phyloP scores from a whole-genome alignment of 2,888 invertebrate genomes.

The Lomographa bimaculata region DNA sequence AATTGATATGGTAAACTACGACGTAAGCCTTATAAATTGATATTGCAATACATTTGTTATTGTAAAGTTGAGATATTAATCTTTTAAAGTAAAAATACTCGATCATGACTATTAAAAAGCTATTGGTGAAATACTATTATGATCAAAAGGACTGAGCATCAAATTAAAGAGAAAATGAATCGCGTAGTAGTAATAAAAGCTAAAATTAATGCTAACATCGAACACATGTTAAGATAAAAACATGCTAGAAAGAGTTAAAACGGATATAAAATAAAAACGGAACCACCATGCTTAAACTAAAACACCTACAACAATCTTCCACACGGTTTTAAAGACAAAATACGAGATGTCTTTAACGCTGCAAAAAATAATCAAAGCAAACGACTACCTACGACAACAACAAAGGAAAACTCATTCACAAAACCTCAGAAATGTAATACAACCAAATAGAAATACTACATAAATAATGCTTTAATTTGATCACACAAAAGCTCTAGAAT shows the following conservation, averaged over 20 bases:
- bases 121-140: too few relatives aligned
- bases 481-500: too few relatives aligned
- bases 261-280: slow-evolving; percentile 19
- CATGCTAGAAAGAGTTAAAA: slow-evolving; percentile 30
- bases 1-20: too few relatives aligned
- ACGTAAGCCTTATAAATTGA: too few relatives aligned
- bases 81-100: too few relatives aligned
- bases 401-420: slow-evolving; percentile 15
- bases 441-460: background rate
- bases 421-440: background rate
- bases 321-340: slow-evolving; percentile 35
- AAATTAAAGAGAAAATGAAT: slow-evolving; percentile 16
- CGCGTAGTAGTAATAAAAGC: slow-evolving; percentile 24
- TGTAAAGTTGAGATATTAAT: too few relatives aligned
- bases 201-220: slow-evolving; percentile 38
- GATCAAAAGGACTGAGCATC: too few relatives aligned
- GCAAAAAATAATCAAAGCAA: slow-evolving; percentile 31
- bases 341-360: too few relatives aligned
- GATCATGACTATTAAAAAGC: too few relatives aligned
- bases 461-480: too few relatives aligned
- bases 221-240: slow-evolving; percentile 40
- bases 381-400: slow-evolving; percentile 42
- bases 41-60: too few relatives aligned
- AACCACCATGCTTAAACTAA: slow-evolving; percentile 33
- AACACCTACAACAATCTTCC: slow-evolving; percentile 30